Conservation (phyloP, 2,113 vertebrate genomes). For the Alectura lathami region DNA sequence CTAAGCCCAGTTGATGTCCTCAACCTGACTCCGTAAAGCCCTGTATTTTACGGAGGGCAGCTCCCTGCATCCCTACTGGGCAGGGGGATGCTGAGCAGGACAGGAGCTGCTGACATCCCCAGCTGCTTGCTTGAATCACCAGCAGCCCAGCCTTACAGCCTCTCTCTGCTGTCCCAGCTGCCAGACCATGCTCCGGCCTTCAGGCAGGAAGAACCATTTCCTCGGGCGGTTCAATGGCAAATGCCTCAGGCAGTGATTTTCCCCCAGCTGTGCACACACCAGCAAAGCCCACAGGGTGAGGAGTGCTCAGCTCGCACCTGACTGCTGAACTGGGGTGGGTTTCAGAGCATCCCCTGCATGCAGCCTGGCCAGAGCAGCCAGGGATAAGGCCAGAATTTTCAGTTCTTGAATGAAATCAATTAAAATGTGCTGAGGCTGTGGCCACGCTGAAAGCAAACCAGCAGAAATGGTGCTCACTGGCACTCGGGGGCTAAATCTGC, state of each 20-base stretch:
- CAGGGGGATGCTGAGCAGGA: neutral
- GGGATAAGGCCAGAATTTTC: neutral
- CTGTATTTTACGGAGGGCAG: neutral
- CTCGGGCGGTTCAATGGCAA: neutral
- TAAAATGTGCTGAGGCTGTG: neutral
- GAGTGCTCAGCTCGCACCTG: neutral
- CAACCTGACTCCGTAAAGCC: neutral
- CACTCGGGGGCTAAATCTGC: fast-evolving
- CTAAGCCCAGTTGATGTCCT: neutral
- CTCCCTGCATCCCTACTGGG: neutral
- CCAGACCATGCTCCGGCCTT: neutral
- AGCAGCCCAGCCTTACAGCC: neutral
- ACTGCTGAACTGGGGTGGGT: neutral
- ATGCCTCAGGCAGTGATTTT: neutral
- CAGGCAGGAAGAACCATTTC: conserved; percentile 24
- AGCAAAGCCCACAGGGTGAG: neutral
- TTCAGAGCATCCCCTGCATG: fast-evolving
- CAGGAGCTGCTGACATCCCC: neutral
- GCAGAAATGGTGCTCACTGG: neutral
- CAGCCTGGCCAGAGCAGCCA: fast-evolving
- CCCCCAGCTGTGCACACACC: conserved; percentile 17
- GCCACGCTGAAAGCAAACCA: neutral
- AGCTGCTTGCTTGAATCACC: neutral
- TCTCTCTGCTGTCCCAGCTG: neutral
- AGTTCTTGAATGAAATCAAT: fast-evolving